These are phyloP conservation scores for Ciconia stormi DNA, from an alignment of 2,113 vertebrate genomes.

Conservation along the genomic window DNA sequence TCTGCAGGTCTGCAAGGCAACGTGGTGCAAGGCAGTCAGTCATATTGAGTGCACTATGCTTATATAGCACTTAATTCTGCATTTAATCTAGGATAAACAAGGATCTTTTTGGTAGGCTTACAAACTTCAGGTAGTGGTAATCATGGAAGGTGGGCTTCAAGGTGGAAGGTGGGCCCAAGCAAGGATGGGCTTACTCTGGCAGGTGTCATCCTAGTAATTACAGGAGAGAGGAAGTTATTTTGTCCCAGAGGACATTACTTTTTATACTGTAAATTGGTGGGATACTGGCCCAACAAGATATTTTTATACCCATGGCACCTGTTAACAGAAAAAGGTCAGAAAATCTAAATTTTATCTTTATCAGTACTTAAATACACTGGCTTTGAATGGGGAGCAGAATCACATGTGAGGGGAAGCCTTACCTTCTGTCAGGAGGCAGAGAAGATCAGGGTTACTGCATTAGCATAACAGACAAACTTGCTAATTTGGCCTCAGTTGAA, in stretches of 20 bases:
- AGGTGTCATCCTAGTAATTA: not conserved
- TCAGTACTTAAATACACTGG: not conserved
- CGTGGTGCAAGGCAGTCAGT: not conserved
- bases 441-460: not conserved
- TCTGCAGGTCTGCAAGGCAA: not conserved
- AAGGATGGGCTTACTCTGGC: not conserved
- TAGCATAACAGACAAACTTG: not conserved
- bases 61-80: not conserved
- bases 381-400: not conserved
- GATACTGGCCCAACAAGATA: not conserved
- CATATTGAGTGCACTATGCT: not conserved
- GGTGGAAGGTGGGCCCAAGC: not conserved
- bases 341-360: not conserved
- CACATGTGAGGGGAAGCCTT: rapidly evolving
- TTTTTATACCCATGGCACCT: not conserved
- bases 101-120: not conserved
- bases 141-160: rapidly evolving
- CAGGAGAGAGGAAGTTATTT: not conserved
- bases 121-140: not conserved
- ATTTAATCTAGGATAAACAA: not conserved
- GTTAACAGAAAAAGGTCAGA: not conserved
- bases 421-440: not conserved
- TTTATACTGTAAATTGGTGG: not conserved
- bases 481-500: not conserved
- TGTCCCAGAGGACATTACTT: not conserved